phyloP scores from a whole-genome alignment of 2,888 invertebrate genomes.

The Drosophila multiciliata region DNA sequence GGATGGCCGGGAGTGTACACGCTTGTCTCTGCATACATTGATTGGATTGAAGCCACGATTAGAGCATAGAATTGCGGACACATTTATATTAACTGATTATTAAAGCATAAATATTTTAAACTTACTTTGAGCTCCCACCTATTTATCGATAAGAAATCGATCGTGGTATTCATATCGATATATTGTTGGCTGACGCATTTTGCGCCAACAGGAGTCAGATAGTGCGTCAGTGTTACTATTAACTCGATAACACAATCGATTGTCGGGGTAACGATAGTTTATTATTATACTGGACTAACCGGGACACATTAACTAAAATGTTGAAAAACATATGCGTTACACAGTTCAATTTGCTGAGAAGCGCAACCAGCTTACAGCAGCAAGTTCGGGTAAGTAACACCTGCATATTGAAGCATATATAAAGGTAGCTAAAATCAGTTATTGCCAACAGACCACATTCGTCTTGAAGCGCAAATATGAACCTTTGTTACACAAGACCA shows the following conservation, averaged over 20 bases:
- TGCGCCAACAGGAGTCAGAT: constrained; percentile 1
- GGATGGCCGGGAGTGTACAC: constrained; percentile 89
- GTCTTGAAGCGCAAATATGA: constrained; percentile 89
- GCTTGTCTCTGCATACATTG: constrained; percentile 86
- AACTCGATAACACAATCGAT: constrained; percentile 10
- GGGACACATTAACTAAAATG: constrained; percentile 64
- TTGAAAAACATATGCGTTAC: constrained; percentile 69
- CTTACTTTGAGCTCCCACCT: constrained; percentile 6
- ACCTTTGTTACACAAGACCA: constrained; percentile 87
- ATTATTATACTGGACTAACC: constrained; percentile 1
- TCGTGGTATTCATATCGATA: constrained; percentile 5
- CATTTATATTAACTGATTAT: background rate
- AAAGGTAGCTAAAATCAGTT: background rate
- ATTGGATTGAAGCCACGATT: constrained; percentile 86
- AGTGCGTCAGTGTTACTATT: background rate
- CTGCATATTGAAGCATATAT: background rate
- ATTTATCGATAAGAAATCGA: background rate
- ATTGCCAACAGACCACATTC: constrained; percentile 89
- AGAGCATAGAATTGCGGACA: constrained; percentile 56
- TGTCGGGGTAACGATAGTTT: background rate
- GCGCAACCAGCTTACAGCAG: constrained; percentile 69
- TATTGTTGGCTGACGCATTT: background rate
- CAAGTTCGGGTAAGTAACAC: constrained; percentile 79
- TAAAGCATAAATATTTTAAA: background rate
- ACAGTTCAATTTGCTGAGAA: constrained; percentile 75